phyloP scores from a whole-genome alignment of 1,140 invertebrate genomes.

The Panagrolaimus sp. region DNA sequence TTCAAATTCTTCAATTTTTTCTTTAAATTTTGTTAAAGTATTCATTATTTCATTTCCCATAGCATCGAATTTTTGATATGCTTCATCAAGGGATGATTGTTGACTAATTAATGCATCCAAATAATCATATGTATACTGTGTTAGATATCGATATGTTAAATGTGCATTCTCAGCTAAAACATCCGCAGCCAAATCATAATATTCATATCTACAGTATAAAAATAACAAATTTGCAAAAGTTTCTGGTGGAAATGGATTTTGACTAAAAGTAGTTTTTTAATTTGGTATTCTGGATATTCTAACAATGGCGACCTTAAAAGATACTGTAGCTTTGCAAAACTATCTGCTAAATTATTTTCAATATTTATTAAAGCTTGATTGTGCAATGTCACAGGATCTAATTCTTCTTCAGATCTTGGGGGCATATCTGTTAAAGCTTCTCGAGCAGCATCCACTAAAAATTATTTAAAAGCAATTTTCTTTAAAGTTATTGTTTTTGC shows the following conservation, averaged over 20 bases:
- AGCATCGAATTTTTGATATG: conserved; percentile 92
- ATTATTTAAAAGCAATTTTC: neutral
- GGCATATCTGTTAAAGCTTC: conserved; percentile 97
- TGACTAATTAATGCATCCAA: conserved; percentile 88
- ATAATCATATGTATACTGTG: conserved; percentile 69
- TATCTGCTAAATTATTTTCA: conserved; percentile 77
- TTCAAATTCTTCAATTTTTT: conserved; percentile 71
- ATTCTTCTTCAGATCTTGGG: conserved; percentile 83
- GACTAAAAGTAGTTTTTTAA: conserved; percentile 65
- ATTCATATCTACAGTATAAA: conserved; percentile 90
- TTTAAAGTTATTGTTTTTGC: conserved; percentile 18
- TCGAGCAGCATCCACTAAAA: conserved; percentile 73
- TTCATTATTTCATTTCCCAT: conserved; percentile 85
- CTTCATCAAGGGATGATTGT: conserved; percentile 92
- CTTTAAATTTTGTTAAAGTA: conserved; percentile 79
- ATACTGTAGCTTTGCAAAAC: conserved; percentile 95
- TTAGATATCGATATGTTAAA: conserved; percentile 89
- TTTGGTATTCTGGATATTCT: too few species aligned
- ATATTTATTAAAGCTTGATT: conserved; percentile 95
- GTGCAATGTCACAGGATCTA: conserved; percentile 94
- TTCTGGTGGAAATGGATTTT: conserved; percentile 92
- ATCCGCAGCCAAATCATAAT: conserved; percentile 93
- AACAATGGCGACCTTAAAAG: conserved; percentile 60
- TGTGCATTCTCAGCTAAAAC: conserved; percentile 94
- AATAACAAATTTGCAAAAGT: conserved; percentile 92